Evolutionary conservation across 2,888 invertebrate genomes (phyloP).

Genomic region (Blastobasis adustella): DNA sequence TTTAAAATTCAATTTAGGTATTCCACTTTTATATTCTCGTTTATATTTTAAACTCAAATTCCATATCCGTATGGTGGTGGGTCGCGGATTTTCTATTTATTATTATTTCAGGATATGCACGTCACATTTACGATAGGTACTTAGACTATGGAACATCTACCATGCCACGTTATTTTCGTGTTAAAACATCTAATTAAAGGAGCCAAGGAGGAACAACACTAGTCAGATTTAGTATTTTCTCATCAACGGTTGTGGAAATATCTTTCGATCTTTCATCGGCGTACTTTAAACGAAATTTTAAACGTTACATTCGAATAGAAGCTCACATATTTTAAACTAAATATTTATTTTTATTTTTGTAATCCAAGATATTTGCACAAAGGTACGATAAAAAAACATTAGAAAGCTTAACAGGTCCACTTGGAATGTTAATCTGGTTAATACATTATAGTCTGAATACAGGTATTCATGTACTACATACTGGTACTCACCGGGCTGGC

Average conservation of each 20-base stretch:
- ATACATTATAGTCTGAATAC: constrained; percentile 2
- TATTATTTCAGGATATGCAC: constrained; percentile 22
- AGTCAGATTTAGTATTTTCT: constrained; percentile 27
- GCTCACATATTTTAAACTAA: no score
- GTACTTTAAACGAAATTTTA: no score
- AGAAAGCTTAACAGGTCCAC: constrained; percentile 46
- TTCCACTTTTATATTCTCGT: constrained; percentile 23
- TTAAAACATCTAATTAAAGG: constrained; percentile 46
- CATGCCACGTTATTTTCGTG: constrained; percentile 52
- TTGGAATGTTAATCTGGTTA: constrained; percentile 20
- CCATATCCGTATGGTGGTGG: constrained; percentile 54
- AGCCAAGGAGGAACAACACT: constrained; percentile 54
- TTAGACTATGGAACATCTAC: constrained; percentile 47
- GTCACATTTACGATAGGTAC: constrained; percentile 32
- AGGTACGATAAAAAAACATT: constrained; percentile 39
- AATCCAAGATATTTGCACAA: constrained; percentile 44
- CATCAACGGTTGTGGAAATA: constrained; percentile 49
- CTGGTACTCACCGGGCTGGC: constrained; percentile 51
- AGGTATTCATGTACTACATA: constrained; percentile 37
- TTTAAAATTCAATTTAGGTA: constrained; percentile 17
- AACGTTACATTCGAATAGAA: no score
- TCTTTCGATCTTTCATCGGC: not conserved
- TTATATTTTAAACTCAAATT: constrained; percentile 36
- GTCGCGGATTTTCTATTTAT: constrained; percentile 27
- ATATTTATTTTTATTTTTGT: not conserved